These are phyloP conservation scores for Eristalis pertinax DNA, from an alignment of 2,888 invertebrate species.

Conservation along the genomic window DNA sequence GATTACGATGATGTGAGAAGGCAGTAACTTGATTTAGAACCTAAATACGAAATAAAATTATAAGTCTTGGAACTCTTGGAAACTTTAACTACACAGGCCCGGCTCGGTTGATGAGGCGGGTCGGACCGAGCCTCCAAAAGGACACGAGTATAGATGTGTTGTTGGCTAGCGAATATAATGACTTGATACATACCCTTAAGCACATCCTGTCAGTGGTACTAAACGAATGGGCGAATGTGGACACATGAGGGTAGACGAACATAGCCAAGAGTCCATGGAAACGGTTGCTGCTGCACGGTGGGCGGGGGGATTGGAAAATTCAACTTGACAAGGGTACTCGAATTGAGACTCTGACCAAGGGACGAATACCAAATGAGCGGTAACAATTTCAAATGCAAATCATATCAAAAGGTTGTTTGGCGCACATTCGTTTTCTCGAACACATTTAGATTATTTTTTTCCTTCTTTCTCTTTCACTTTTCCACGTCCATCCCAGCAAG, in stretches of 20 bases:
- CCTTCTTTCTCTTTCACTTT: not conserved
- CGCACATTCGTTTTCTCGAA: slow-evolving; percentile 37
- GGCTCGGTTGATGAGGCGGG: not conserved
- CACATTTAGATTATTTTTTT: slow-evolving; percentile 14
- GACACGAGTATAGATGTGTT: slow-evolving; percentile 28
- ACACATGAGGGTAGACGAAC: slow-evolving; percentile 24
- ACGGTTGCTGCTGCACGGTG: not conserved
- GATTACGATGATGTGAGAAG: slow-evolving; percentile 63
- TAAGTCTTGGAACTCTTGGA: slow-evolving; percentile 33
- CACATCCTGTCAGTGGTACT: slow-evolving; percentile 28
- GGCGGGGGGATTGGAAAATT: slow-evolving; percentile 9
- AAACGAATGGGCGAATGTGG: slow-evolving; percentile 38
- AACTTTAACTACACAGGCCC: slow-evolving; percentile 57
- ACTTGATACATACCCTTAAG: slow-evolving; percentile 19
- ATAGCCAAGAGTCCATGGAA: slow-evolving; percentile 9
- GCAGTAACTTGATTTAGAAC: slow-evolving; percentile 63
- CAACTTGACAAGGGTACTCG: slow-evolving; percentile 59
- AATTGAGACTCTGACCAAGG: slow-evolving; percentile 57
- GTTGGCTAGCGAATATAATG: slow-evolving; percentile 50
- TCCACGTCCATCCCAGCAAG: not conserved
- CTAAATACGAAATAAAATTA: slow-evolving; percentile 68
- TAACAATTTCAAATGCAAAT: slow-evolving; percentile 70
- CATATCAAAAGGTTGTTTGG: slow-evolving; percentile 55
- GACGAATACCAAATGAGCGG: slow-evolving; percentile 68
- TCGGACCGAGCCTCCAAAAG: not conserved